phyloP scores from a whole-genome alignment of 37 sponge, comb jelly and placozoan species.

The Theonella swinhoei region DNA sequence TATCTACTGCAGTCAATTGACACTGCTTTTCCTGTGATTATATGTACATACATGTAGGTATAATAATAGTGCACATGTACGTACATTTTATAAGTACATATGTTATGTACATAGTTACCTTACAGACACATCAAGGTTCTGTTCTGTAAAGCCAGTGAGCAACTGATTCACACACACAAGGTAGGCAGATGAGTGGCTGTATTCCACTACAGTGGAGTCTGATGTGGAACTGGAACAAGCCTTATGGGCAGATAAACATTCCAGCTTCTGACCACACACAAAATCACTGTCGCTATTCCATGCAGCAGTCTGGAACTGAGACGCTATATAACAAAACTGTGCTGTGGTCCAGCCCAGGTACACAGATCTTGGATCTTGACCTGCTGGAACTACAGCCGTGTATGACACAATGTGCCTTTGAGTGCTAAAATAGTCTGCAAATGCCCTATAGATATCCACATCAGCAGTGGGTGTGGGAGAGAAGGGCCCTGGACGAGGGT shows the following conservation, averaged over 20 bases:
- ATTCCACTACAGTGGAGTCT: background rate
- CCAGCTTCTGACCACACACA: constrained; percentile 19
- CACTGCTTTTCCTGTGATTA: no score
- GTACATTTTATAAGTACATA: no score
- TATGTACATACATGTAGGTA: no score
- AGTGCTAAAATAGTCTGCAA: background rate
- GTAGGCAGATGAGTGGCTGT: constrained; percentile 33
- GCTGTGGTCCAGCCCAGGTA: constrained; percentile 77
- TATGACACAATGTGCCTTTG: constrained; percentile 29
- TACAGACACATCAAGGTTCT: background rate
- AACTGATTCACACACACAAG: constrained; percentile 35
- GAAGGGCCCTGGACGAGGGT: constrained; percentile 19
- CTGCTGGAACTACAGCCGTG: constrained; percentile 49
- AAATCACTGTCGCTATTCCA: background rate
- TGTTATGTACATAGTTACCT: no score
- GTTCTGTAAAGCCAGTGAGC: constrained; percentile 7
- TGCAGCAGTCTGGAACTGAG: constrained; percentile 4
- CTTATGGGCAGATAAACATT: background rate
- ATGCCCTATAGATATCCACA: background rate
- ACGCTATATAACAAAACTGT: constrained; percentile 34
- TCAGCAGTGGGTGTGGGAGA: constrained; percentile 6
- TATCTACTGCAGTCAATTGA: no score
- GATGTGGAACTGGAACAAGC: background rate
- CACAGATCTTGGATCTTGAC: constrained; percentile 43
- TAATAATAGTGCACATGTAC: no score